Base-by-base conservation (phyloP, 2,797 vertebrate species). In the Sebastes oblongus region DNA sequence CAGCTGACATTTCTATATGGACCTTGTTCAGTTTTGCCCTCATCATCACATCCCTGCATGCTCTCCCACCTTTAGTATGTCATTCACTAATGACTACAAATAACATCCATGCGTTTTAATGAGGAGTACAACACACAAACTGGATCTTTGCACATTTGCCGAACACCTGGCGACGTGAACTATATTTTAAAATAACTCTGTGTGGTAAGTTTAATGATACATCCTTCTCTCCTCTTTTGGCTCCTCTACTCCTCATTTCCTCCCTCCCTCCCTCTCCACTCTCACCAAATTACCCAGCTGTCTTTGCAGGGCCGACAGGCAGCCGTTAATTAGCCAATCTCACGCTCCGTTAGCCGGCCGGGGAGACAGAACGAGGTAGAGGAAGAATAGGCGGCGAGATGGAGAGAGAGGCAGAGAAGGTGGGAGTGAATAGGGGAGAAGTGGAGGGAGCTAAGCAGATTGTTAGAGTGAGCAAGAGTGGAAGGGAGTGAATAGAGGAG, bases 321-420 rank as follows among this genome's bases (percentile, higher is more conserved):
- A 94, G 89, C 92, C 92, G 89, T 93, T 94, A 94, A 94, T 94
- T 94, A 94, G 93, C 88, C 90, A 93, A 94, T 94, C 94, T 93
- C 91, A 94, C 86, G 94, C 91, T 93, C 94, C 79, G 92, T 93
- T 94, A 91, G 90, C 83, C 85, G 78, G 89, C 73, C 68, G 83
- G 24, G 80, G 87, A 91, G 91, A 90, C 84, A 78, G 92, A 91
- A 85, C 81, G 81, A 87, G 91, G 89, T 85, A 76, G 86, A 77
- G 89, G 32, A 84, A 92, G 86, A 90, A 91, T 88, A 90, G 86
- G 39, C 32, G 7, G 32, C 9, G 80, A 79, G 77, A 70, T 77
- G 78, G 46, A 25, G 80, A 75, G 88, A 70, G 79, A 65, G 80
- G 4, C 56, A 58, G 66, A 80, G 72, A 71, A 66, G 66, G 72